phyloP scores from a whole-genome alignment of 1,140 invertebrate species.

The Dolichoris vasculosae region DNA sequence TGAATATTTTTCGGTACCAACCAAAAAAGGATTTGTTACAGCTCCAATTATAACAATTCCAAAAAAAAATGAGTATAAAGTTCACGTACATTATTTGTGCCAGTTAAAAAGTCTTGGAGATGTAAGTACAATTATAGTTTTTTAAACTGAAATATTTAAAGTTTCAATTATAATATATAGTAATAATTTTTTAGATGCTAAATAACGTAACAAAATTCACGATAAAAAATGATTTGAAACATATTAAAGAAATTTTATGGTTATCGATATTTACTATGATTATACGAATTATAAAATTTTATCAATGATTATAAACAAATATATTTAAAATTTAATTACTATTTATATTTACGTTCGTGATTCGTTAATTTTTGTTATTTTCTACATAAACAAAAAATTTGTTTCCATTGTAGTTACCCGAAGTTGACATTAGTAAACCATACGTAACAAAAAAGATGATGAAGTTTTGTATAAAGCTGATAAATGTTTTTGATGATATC shows the following conservation, averaged over 20 bases:
- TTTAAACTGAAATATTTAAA: background rate
- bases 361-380: conserved; percentile 45
- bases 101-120: conserved; percentile 72
- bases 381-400: conserved; percentile 23
- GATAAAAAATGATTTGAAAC: background rate
- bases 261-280: too few relatives aligned
- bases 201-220: background rate
- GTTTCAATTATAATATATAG: conserved; percentile 3
- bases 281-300: too few relatives aligned
- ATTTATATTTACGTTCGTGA: background rate
- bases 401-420: conserved; percentile 71
- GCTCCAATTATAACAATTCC: conserved; percentile 78
- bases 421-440: conserved; percentile 74
- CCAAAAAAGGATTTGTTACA: conserved; percentile 68
- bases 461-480: conserved; percentile 78
- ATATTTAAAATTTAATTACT: background rate
- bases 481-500: conserved; percentile 83
- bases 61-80: conserved; percentile 74
- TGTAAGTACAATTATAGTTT: conserved; percentile 60
- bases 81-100: conserved; percentile 83
- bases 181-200: background rate
- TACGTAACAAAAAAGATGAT: conserved; percentile 74
- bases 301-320: background rate
- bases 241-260: too few relatives aligned
- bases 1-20: conserved; percentile 82